Evolutionary conservation across 2,113 vertebrate genomes (phyloP), one percentile per base, ranked within the genome.

Genomic region (Ochotona curzoniae): DNA sequence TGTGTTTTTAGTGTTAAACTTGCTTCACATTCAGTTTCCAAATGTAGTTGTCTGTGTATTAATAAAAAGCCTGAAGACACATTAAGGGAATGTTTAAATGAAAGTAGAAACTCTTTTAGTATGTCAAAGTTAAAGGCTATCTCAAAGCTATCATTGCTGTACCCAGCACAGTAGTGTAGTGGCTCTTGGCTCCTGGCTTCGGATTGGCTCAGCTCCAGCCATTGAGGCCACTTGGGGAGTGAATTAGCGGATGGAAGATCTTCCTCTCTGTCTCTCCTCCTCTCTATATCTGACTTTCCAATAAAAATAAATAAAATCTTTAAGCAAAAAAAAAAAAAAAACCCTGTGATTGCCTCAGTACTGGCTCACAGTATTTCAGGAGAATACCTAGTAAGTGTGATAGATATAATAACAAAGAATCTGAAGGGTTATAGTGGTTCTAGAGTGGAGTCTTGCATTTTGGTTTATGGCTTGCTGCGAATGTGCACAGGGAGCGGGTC

Each of bases 31-130:
- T 94, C 30, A 64, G 60, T 91, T 93, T 90, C 63, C 67, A 94
- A 91, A 73, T 95, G 35, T 88, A 67, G 7, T 81, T 95, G 93
- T 60, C 30, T 84, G 0, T 74, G 25, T 91, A 23, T 87, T 95
- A 93, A 91, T 88, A 90, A 89, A 91, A 28, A 93, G 20, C 30
- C 78, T 67, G 23, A 83, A 91, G 93, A 87, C 35, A 95, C 54
- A 89, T 82, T 82, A 93, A 87, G 47, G 74, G 89, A 78, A 91
- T 61, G 14, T 85, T 93, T 95, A 95, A 94, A 86, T 94, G 88
- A 94, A 94, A 89, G 26, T 74, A 75, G 54, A 82, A 93, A 95
- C 94, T 94, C 89, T 95, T 89, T 95, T 89, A 91, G 44, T 91
- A 80, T 89, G 83, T 89, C 87, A 91, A 51, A 71, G 14, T 76